Conservation (phyloP, 2,113 vertebrate genomes). For the Psephotus haematonotus region DNA sequence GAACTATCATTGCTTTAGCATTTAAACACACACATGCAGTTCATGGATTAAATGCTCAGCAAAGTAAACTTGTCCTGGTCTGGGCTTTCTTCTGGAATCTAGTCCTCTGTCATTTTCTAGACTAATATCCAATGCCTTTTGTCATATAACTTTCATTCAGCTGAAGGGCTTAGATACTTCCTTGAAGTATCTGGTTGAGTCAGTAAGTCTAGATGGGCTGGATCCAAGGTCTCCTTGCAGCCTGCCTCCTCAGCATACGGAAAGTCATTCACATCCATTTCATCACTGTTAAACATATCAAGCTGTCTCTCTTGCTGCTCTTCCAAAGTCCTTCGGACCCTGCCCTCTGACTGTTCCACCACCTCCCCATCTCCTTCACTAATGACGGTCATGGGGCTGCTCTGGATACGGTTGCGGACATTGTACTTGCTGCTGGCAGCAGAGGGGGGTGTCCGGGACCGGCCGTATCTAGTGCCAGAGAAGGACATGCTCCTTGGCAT, state of each 20-base stretch:
- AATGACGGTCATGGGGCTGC: slow-evolving; percentile 98
- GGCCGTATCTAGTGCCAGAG: slow-evolving; percentile 82
- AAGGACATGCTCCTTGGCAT: slow-evolving; percentile 83
- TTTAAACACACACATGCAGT: slow-evolving; percentile 36
- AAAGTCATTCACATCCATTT: slow-evolving; percentile 34
- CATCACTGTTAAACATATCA: slow-evolving; percentile 38
- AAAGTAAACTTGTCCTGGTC: slow-evolving; percentile 46
- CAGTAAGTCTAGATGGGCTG: slow-evolving; percentile 18
- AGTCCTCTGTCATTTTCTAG: neutral
- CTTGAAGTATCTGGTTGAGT: slow-evolving; percentile 27
- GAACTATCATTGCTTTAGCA: slow-evolving; percentile 1
- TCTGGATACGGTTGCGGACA: slow-evolving; percentile 89
- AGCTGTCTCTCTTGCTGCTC: slow-evolving; percentile 28
- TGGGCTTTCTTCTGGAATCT: slow-evolving; percentile 32
- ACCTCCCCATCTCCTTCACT: slow-evolving; percentile 92
- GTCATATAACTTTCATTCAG: slow-evolving; percentile 72
- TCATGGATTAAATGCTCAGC: slow-evolving; percentile 26
- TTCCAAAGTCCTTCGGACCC: slow-evolving; percentile 43
- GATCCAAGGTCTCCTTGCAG: neutral
- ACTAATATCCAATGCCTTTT: neutral
- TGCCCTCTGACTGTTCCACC: slow-evolving; percentile 74
- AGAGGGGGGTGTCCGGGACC: slow-evolving; percentile 90
- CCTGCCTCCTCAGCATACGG: neutral
- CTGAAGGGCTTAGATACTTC: slow-evolving; percentile 78
- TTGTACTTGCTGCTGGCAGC: slow-evolving; percentile 97